phyloP scores from a whole-genome alignment of 2,888 invertebrate genomes.

The Theodoxus fluviatilis region DNA sequence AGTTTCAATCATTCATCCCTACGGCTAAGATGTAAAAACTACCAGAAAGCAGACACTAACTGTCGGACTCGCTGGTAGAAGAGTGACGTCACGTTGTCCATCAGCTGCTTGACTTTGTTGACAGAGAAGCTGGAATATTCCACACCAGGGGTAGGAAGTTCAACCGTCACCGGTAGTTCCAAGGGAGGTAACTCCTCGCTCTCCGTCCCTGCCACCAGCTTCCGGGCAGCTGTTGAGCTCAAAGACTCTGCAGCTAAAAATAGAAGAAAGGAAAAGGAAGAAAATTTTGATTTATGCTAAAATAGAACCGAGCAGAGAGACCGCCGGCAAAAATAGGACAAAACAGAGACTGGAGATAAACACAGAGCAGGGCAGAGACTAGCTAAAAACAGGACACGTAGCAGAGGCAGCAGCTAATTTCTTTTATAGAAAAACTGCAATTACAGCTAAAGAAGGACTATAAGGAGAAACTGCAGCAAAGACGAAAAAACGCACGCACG shows the following conservation, averaged over 20 bases:
- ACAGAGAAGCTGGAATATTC: slow-evolving; percentile 55
- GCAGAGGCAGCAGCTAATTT: too few species aligned
- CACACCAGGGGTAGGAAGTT: slow-evolving; percentile 57
- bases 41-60: slow-evolving; percentile 39
- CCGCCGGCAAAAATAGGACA: too few species aligned
- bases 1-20: neutral
- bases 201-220: slow-evolving; percentile 46
- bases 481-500: neutral
- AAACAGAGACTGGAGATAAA: too few species aligned
- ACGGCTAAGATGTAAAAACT: neutral
- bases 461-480: neutral
- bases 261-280: slow-evolving; percentile 1
- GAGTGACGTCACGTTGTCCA: slow-evolving; percentile 56
- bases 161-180: slow-evolving; percentile 52
- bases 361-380: too few species aligned
- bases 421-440: too few species aligned
- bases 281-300: neutral
- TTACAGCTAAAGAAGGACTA: neutral
- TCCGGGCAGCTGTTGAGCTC: slow-evolving; percentile 47
- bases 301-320: too few species aligned
- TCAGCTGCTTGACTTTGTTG: slow-evolving; percentile 54
- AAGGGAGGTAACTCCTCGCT: slow-evolving; percentile 51
- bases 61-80: slow-evolving; percentile 54
- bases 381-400: too few species aligned
- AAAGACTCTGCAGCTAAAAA: slow-evolving; percentile 19